Evolutionary conservation across 2,113 vertebrate genomes (phyloP).

Genomic region (Esox niger): DNA sequence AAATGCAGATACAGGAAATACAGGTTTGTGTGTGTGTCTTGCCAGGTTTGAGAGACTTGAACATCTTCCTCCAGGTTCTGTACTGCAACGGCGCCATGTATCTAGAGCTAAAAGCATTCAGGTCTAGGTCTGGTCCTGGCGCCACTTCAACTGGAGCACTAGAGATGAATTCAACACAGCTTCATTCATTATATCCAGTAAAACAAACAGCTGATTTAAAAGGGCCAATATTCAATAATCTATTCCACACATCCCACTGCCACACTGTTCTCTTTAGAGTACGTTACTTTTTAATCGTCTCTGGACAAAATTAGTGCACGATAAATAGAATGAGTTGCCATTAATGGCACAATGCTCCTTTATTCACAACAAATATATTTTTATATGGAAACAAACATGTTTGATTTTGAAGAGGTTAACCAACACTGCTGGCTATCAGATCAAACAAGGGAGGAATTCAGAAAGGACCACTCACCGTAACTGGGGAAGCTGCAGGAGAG

Average conservation of each 20-base stretch:
- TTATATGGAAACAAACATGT: too few relatives aligned
- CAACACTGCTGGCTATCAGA: too few relatives aligned
- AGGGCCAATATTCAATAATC: too few relatives aligned
- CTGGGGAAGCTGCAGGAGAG: slow-evolving; percentile 55
- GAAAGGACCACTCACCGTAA: slow-evolving; percentile 56
- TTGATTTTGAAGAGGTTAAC: too few relatives aligned
- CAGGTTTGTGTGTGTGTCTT: too few relatives aligned
- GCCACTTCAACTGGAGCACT: slow-evolving; percentile 49
- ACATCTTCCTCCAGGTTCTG: slow-evolving; percentile 80
- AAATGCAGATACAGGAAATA: too few relatives aligned
- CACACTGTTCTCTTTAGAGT: too few relatives aligned
- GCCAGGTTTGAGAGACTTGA: slow-evolving; percentile 75
- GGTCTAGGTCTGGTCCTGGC: slow-evolving; percentile 53
- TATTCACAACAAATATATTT: too few relatives aligned
- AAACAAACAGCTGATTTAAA: not conserved
- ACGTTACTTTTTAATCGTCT: slow-evolving; percentile 25
- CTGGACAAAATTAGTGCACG: not conserved
- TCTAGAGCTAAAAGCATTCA: slow-evolving; percentile 65
- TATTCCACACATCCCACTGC: too few relatives aligned
- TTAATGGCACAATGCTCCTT: too few relatives aligned
- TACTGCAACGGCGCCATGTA: slow-evolving; percentile 78
- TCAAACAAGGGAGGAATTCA: not conserved
- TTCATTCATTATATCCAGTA: not conserved
- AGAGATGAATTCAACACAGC: slow-evolving; percentile 11
- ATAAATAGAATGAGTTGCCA: too few relatives aligned